phyloP scores from a whole-genome alignment of 2,888 invertebrate species.

The Ctena decussata region DNA sequence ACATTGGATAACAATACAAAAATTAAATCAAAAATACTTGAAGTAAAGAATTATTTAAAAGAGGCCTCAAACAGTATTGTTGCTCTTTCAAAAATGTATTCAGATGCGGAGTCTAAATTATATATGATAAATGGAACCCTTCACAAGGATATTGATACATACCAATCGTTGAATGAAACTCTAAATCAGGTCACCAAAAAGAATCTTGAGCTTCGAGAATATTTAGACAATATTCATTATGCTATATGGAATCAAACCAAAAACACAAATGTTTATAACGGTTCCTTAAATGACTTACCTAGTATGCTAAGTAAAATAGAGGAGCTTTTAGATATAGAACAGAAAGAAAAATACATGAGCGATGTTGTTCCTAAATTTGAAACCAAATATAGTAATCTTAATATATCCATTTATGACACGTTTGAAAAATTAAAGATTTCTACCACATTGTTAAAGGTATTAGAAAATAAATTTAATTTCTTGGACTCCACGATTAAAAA shows the following conservation, averaged over 20 bases:
- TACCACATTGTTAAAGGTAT: neutral
- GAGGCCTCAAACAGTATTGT: neutral
- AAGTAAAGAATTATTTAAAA: neutral
- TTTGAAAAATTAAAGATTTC: neutral
- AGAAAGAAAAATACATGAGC: neutral
- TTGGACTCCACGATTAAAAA: neutral
- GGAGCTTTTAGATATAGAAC: neutral
- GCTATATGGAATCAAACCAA: neutral
- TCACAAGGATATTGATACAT: neutral
- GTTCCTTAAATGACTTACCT: neutral
- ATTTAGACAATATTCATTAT: neutral
- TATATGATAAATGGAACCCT: neutral
- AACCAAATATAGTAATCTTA: neutral
- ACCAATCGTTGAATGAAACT: neutral
- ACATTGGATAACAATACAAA: neutral
- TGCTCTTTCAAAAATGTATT: neutral
- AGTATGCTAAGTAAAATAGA: neutral
- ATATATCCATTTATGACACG: neutral
- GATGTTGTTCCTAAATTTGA: neutral
- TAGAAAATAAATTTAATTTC: neutral
- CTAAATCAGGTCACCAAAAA: neutral
- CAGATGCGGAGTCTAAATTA: neutral
- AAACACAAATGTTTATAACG: neutral
- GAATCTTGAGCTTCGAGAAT: neutral
- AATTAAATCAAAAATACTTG: slow-evolving; percentile 14